Evolutionary conservation across 2,888 invertebrate species (phyloP).

Genomic region (Epistrophella euchroma): DNA sequence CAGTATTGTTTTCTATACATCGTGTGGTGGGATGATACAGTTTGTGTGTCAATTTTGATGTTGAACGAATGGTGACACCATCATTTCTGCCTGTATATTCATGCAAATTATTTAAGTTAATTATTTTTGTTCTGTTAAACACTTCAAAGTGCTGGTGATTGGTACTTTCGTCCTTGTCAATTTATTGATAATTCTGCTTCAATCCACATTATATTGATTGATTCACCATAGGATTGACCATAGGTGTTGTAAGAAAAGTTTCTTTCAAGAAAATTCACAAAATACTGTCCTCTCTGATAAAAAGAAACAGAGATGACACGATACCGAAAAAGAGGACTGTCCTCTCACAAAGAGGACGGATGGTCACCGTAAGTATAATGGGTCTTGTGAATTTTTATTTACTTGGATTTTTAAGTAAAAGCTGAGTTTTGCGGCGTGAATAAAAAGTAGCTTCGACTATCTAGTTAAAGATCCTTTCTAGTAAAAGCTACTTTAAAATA

Average conservation of each 20-base stretch:
- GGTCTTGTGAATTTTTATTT: too few species aligned
- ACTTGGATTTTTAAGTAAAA: too few species aligned
- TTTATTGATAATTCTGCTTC: constrained; percentile 35
- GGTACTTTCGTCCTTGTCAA: constrained; percentile 59
- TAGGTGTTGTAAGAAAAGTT: too few species aligned
- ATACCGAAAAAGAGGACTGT: too few species aligned
- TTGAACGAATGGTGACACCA: constrained; percentile 48
- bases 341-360: too few species aligned
- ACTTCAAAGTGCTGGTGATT: constrained; percentile 64
- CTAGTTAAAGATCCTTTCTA: too few species aligned
- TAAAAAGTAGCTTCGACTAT: too few species aligned
- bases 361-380: too few species aligned
- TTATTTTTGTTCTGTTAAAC: constrained; percentile 75
- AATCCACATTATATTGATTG: constrained; percentile 5
- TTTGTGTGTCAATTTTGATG: constrained; percentile 64
- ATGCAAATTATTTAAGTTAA: constrained; percentile 72
- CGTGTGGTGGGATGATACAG: background rate
- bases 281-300: background rate
- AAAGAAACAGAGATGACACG: background rate
- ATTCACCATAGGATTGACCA: background rate
- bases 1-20: constrained; percentile 18
- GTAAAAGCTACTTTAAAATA: too few species aligned
- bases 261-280: too few species aligned
- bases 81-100: constrained; percentile 11
- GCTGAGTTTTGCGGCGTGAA: too few species aligned